Evolutionary conservation across 2,113 vertebrate species (phyloP).

Genomic region (Lycocorax pyrrhopterus): DNA sequence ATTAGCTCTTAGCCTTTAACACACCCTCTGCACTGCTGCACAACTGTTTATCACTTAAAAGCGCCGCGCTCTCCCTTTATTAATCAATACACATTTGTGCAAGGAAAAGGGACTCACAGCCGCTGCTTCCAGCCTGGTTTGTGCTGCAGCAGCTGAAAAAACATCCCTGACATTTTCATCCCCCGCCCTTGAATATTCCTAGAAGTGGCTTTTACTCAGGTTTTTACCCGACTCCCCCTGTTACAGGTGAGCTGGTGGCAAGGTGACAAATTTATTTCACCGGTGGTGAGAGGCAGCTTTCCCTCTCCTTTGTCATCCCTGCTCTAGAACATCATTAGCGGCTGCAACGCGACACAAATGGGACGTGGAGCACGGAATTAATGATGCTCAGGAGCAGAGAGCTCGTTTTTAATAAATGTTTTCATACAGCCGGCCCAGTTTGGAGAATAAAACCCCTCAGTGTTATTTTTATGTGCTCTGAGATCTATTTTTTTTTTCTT

Average conservation of each 20-base stretch:
- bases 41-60: slow-evolving; percentile 41
- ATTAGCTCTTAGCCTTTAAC: slow-evolving; percentile 53
- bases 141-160: not conserved
- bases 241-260: not conserved
- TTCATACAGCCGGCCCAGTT: not conserved
- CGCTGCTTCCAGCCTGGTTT: not conserved
- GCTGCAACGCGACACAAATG: not conserved
- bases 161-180: not conserved
- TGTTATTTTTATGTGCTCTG: not conserved
- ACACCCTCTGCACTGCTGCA: slow-evolving; percentile 22
- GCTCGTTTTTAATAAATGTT: not conserved
- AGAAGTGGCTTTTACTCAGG: not conserved
- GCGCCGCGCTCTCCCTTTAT: not conserved
- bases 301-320: not conserved
- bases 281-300: not conserved
- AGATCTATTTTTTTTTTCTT: not conserved
- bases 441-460: not conserved
- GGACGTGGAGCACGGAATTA: not conserved
- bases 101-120: not conserved
- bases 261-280: not conserved
- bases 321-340: slow-evolving; percentile 20
- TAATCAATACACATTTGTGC: not conserved
- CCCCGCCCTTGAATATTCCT: not conserved
- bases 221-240: not conserved
- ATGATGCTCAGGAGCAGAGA: not conserved